Conservation (phyloP, 2,797 vertebrate genomes). For the Sebastolobus alascanus region DNA sequence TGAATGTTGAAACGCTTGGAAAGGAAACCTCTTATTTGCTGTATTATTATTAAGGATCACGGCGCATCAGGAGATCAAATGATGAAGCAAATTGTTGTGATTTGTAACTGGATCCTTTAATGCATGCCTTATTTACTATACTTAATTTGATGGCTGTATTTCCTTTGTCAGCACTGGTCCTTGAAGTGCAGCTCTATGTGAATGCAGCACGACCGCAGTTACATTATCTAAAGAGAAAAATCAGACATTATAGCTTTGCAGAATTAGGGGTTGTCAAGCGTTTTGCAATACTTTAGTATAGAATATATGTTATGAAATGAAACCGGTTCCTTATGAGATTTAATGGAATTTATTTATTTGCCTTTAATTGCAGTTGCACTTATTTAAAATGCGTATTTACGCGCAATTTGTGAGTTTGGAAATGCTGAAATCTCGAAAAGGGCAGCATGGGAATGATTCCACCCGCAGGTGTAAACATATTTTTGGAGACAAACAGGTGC, state of each 20-base stretch:
- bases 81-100: slow-evolving; percentile 53
- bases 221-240: not conserved
- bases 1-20: slow-evolving; percentile 5
- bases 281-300: not conserved
- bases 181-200: slow-evolving; percentile 10
- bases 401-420: not conserved
- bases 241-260: not conserved
- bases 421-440: not conserved
- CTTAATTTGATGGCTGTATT: slow-evolving; percentile 47
- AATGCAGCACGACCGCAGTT: slow-evolving; percentile 3
- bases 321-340: not conserved
- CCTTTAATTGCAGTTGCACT: not conserved
- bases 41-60: slow-evolving; percentile 53
- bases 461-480: slow-evolving; percentile 11
- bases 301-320: not conserved
- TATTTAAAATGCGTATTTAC: not conserved
- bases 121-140: slow-evolving; percentile 59
- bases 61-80: slow-evolving; percentile 50
- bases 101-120: slow-evolving; percentile 71
- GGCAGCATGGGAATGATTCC: slow-evolving; percentile 21
- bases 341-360: not conserved
- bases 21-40: slow-evolving; percentile 26
- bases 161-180: slow-evolving; percentile 19
- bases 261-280: not conserved
- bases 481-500: slow-evolving; percentile 60